Base-by-base conservation (phyloP, 1,140 invertebrate genomes). In the Vanessa atalanta region DNA sequence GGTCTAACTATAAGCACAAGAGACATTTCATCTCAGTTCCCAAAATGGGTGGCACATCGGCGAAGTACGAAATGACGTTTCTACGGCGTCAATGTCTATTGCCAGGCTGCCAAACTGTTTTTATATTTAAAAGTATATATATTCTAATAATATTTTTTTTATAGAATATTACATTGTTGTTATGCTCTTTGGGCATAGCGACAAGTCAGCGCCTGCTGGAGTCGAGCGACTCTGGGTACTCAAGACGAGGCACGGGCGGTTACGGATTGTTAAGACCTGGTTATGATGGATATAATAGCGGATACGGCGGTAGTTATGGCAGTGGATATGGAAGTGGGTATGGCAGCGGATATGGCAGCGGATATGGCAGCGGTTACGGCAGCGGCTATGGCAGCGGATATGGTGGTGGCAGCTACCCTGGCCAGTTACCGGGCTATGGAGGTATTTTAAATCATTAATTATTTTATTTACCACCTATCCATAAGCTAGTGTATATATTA, bases 181-280 rank as follows among this genome's bases (percentile, higher is more conserved):
- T 77, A 55, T 89, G 86, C 75, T 71, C 80, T 23, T 14, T 87
- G 72, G 81, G 84, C 53, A 78, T 85, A 63, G 78, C 73, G 15
- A 23, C 65, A 61, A 67, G 61, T 66, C 75, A 77, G 47, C 68
- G 71, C 2, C 15, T 72, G n/a, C 16, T 61, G 12, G 71, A 76
- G 23, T 64, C 53, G 14, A 63, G 37, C 23, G 71, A 70, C 16
- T 26, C 26, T 12, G 31, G 60, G 13, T 23, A 68, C 66, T 15
- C 63, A 13, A 66, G 76, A 15, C 71, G 68, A 51, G 61, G 55
- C 53, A 16, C 51, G 4, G 79, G 88, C 20, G 86, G 89, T 7
- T 91, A 91, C 57, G 89, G 88, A 1, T 71, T 89, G 14, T 70
- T 91, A 47, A 83, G 79, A 71, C 89, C 89, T 3, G 86, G 87